Evolutionary conservation across 2,797 vertebrate genomes (phyloP).

Genomic region (Pteropus rufus): DNA sequence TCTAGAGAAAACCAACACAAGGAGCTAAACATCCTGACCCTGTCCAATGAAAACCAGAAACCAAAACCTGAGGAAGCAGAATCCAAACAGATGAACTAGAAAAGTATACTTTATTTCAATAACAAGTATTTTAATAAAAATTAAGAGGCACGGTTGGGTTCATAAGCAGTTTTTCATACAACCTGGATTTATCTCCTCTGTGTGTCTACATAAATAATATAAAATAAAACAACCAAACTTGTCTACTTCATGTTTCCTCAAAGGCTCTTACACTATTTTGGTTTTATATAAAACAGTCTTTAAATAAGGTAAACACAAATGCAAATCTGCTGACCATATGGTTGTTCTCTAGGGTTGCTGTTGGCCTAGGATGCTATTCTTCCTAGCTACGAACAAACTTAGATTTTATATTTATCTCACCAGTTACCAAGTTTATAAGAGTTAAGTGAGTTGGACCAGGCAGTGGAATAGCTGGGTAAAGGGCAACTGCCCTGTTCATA

Average conservation of each 20-base stretch:
- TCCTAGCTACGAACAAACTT: background rate
- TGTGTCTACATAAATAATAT: background rate
- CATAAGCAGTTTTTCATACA: slow-evolving; percentile 2
- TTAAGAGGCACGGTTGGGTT: slow-evolving; percentile 7
- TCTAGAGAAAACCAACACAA: slow-evolving; percentile 29
- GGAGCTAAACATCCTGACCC: background rate
- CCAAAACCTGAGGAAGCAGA: slow-evolving; percentile 18
- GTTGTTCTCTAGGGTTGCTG: background rate
- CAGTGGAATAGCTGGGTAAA: background rate
- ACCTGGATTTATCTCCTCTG: background rate
- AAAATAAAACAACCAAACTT: background rate
- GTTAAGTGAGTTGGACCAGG: background rate
- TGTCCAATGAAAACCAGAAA: background rate
- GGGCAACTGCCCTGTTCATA: background rate
- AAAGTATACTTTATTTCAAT: slow-evolving; percentile 58
- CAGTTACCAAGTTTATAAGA: background rate
- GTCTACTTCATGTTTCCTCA: background rate
- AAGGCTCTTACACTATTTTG: slow-evolving; percentile 15
- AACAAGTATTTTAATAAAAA: slow-evolving; percentile 42
- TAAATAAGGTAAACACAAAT: slow-evolving; percentile 38
- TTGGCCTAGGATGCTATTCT: background rate
- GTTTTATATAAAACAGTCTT: background rate
- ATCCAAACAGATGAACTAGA: slow-evolving; percentile 17
- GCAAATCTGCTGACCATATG: slow-evolving; percentile 23
- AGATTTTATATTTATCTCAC: background rate